A percentile compares a stretch with the other conserved stretches of the same genome.
Conservation (phyloP, 2,797 vertebrate species). For the Siniperca obscura region DNA sequence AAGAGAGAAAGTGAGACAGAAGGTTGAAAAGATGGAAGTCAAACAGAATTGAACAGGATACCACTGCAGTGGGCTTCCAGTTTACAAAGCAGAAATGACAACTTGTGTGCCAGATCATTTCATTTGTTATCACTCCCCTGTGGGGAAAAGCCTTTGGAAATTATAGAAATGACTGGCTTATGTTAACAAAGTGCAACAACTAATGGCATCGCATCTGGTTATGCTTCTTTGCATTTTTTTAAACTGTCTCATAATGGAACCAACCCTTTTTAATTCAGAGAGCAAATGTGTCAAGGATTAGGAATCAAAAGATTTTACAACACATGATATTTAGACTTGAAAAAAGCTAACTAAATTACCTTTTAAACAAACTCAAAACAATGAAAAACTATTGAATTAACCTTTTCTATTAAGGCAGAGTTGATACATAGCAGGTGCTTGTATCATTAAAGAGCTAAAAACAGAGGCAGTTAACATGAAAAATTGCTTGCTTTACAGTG, state of each 20-base stretch:
- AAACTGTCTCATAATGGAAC: conserved; percentile 64
- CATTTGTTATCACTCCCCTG: conserved; percentile 67
- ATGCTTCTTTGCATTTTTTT: conserved; percentile 71
- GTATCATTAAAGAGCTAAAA: conserved; percentile 67
- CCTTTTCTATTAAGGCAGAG: conserved; percentile 42
- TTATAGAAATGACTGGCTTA: conserved; percentile 70
- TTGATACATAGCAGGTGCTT: conserved; percentile 49
- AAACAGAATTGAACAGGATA: conserved; percentile 73
- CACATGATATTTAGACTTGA: conserved; percentile 22
- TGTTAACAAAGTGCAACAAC: conserved; percentile 77
- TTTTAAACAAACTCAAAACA: conserved; percentile 33
- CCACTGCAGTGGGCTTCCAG: conserved; percentile 57
- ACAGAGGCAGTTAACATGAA: conserved; percentile 68
- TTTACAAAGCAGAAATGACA: conserved; percentile 72
- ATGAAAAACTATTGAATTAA: conserved; percentile 39
- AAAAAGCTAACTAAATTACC: conserved; percentile 33
- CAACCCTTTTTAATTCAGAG: conserved; percentile 42
- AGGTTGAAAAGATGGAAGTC: conserved; percentile 53
- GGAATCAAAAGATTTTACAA: conserved; percentile 24
- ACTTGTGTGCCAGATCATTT: conserved; percentile 75
- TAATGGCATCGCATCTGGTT: conserved; percentile 70
- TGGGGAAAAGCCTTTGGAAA: conserved; percentile 64
- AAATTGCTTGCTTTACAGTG: conserved; percentile 56
- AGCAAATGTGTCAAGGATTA: conserved; percentile 37
- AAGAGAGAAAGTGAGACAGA: conserved; percentile 36